These are phyloP conservation scores for Xenopus laevis DNA, from an alignment of 2,113 vertebrate species.

Conservation along the genomic window DNA sequence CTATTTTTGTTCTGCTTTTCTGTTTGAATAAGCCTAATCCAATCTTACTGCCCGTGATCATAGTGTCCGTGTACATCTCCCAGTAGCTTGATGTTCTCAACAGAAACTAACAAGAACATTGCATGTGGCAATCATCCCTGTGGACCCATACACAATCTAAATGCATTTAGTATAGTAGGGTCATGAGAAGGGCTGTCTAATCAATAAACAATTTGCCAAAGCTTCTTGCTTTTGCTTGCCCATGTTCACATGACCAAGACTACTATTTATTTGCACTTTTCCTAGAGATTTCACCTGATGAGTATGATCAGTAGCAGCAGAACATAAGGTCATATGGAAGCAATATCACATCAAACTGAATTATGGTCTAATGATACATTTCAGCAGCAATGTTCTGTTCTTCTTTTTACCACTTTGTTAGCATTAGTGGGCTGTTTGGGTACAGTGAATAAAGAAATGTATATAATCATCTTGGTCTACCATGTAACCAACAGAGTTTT, in stretches of 20 bases:
- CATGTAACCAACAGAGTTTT: too few species aligned
- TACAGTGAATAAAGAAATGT: too few species aligned
- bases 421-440: background rate
- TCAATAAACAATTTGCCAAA: slow-evolving; percentile 43
- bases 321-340: slow-evolving; percentile 16
- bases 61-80: slow-evolving; percentile 27
- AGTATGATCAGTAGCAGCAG: slow-evolving; percentile 12
- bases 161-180: slow-evolving; percentile 16
- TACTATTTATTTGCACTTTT: slow-evolving; percentile 27
- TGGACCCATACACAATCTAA: slow-evolving; percentile 17
- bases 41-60: background rate
- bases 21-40: too few species aligned
- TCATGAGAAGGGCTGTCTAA: background rate
- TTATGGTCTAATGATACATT: background rate
- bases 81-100: slow-evolving; percentile 24
- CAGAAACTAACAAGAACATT: slow-evolving; percentile 26
- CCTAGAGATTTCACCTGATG: slow-evolving; percentile 3
- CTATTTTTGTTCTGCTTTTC: too few species aligned
- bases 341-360: background rate
- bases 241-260: slow-evolving; percentile 5
- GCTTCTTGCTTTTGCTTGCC: slow-evolving; percentile 22
- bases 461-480: too few species aligned
- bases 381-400: background rate
- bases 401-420: background rate
- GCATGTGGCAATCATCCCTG: slow-evolving; percentile 12